Evolutionary conservation across 2,888 invertebrate genomes (phyloP).

Genomic region (Isoperla grammatica): DNA sequence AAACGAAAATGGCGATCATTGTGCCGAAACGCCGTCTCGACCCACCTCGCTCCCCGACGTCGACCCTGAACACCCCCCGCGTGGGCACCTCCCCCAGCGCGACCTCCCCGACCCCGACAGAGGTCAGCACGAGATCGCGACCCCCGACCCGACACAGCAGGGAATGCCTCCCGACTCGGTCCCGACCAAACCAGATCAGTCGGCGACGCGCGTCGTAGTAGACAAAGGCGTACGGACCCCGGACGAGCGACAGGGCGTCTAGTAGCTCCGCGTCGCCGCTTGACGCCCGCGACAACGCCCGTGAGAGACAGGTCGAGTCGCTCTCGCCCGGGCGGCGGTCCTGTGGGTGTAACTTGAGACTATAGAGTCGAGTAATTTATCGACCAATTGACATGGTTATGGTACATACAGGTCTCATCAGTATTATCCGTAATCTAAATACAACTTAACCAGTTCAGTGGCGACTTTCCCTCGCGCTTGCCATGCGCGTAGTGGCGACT

Average conservation of each 20-base stretch:
- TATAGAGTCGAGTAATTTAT: too few species aligned
- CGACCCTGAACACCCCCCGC: conserved; percentile 34
- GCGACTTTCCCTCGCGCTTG: too few species aligned
- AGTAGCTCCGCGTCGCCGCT: not conserved
- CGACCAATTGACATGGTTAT: too few species aligned
- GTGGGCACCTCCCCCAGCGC: conserved; percentile 35
- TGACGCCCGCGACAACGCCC: not conserved
- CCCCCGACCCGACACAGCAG: conserved; percentile 50
- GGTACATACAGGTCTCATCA: too few species aligned
- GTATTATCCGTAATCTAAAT: too few species aligned
- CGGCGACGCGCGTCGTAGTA: conserved; percentile 58
- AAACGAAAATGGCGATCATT: too few species aligned
- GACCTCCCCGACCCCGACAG: conserved; percentile 32
- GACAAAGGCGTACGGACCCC: conserved; percentile 82
- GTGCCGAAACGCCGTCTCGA: not conserved
- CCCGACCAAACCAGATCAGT: conserved; percentile 74
- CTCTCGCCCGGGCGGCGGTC: not conserved
- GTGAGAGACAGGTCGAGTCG: conserved; percentile 16
- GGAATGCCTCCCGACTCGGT: conserved; percentile 80
- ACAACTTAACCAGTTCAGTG: too few species aligned
- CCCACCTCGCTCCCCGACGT: conserved; percentile 24
- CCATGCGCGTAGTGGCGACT: too few species aligned
- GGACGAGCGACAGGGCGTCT: conserved; percentile 49
- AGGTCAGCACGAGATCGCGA: conserved; percentile 35
- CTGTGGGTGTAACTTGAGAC: too few species aligned